Base-by-base conservation (phyloP, 2,888 invertebrate species). In the Eledone cirrhosa region DNA sequence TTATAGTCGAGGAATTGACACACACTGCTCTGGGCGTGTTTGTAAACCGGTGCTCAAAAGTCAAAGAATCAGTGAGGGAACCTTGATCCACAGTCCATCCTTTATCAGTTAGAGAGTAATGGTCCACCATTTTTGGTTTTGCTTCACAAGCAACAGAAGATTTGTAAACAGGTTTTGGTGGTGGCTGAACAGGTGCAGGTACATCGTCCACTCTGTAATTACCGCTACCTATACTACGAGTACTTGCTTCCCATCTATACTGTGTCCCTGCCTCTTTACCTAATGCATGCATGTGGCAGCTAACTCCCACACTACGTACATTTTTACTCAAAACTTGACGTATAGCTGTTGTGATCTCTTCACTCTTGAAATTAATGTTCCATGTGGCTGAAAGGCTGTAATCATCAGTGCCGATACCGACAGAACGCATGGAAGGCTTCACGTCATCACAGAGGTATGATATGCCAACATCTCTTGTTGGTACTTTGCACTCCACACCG, bases 401-500 rank as follows among this genome's bases (percentile, higher is more conserved):
- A 14, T 84, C 86, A 79, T 89, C 89, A 41, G 88, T 89, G 78
- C 88, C 88, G 11, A 90, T 86, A 8, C 89, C 90, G 24, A 89
- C 86, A 53, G 86, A 87, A 41, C 89, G 81, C 19, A 85, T 88
- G 31, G 84, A 59, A 0, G 89, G 90, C 80, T 86, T 87, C 77
- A 86, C 88, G 24, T 87, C 85, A 81, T 90, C 89, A 80, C 87
- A 86, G 69, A 83, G 83, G 81, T 88, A 89, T 16, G 84, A 84
- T 47, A 90, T 86, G 14, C 90, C 90, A 24, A 90, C 90, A 82
- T 90, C 90, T n/a, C 90, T 82, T 7, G 88, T 89, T 13, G 87
- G 80, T 16, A 86, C 87, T 2, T 85, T 80, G 78, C 88, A 88
- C 63, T 87, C 86, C 48, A 88, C 85, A 19, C 89, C 89, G 53